Percentiles rank a stretch among this genome's conserved stretches.
These are phyloP conservation scores for Heliconius melpomene DNA, from an alignment of 1,140 invertebrate species.

Conservation along the genomic window DNA sequence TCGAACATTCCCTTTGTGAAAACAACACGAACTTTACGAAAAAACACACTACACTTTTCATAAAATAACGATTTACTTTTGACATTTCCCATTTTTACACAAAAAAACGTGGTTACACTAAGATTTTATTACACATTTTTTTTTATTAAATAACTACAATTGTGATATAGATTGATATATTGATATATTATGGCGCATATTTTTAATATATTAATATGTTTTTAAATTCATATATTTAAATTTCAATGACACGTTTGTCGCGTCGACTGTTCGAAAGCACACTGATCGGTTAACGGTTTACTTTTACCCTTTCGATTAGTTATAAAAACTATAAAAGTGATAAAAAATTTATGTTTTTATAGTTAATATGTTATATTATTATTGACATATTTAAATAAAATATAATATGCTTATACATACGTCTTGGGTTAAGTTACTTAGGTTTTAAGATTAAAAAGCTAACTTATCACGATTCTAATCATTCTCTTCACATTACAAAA, in stretches of 20 bases:
- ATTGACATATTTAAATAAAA: neutral
- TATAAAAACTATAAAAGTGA: neutral
- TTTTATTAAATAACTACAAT: neutral
- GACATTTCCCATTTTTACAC: conserved; percentile 35
- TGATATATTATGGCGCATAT: neutral
- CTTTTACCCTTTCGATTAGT: neutral
- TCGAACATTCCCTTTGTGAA: conserved; percentile 87
- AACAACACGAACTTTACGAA: conserved; percentile 34
- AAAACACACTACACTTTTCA: conserved; percentile 47
- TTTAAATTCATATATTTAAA: neutral
- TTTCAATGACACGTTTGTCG: neutral
- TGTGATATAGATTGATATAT: neutral
- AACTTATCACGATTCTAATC: too few relatives aligned
- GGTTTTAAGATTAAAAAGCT: too few relatives aligned
- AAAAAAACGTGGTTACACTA: neutral
- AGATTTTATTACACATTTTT: neutral
- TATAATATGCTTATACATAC: too few relatives aligned
- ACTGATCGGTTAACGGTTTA: conserved; percentile 26
- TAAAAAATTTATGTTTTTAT: neutral
- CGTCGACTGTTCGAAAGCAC: conserved; percentile 2
- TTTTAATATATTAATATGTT: neutral
- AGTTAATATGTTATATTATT: neutral
- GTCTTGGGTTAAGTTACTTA: too few relatives aligned
- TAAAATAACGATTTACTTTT: conserved; percentile 45
- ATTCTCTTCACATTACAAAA: too few relatives aligned